These are phyloP conservation scores for Pelecanus crispus DNA, from an alignment of 2,113 vertebrate genomes.

Conservation along the genomic window DNA sequence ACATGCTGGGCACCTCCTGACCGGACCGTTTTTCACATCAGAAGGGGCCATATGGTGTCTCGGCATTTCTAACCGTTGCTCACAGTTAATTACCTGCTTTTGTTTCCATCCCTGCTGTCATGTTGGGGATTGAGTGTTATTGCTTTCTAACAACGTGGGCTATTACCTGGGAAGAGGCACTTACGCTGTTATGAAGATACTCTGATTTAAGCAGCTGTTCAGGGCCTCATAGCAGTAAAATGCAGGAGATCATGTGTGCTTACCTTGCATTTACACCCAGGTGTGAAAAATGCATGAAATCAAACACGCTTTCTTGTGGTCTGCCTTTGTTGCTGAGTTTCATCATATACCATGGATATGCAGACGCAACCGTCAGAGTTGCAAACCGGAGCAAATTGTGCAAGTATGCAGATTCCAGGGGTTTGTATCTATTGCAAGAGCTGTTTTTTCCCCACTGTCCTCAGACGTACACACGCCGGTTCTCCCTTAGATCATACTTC, in stretches of 20 bases:
- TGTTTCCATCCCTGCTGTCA: background rate
- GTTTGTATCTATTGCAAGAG: background rate
- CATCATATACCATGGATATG: background rate
- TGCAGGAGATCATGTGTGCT: background rate
- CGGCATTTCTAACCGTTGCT: background rate
- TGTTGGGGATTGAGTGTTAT: background rate
- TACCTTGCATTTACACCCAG: background rate
- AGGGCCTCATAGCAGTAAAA: background rate
- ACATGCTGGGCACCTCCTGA: background rate
- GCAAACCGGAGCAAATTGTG: background rate
- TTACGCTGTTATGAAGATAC: background rate
- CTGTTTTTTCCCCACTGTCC: background rate
- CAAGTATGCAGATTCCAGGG: conserved; percentile 27
- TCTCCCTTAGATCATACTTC: background rate
- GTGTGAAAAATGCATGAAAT: background rate
- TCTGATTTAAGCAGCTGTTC: background rate
- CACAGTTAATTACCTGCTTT: conserved; percentile 23
- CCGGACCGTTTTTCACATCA: background rate
- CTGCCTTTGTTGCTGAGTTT: background rate
- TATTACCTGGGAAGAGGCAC: background rate
- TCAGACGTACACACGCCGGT: fast-evolving
- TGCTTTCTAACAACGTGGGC: background rate
- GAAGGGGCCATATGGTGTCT: conserved; percentile 11
- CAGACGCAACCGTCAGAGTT: background rate
- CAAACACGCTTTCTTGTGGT: background rate